Base-by-base conservation (phyloP, 2,113 vertebrate genomes). In the Fulica atra region DNA sequence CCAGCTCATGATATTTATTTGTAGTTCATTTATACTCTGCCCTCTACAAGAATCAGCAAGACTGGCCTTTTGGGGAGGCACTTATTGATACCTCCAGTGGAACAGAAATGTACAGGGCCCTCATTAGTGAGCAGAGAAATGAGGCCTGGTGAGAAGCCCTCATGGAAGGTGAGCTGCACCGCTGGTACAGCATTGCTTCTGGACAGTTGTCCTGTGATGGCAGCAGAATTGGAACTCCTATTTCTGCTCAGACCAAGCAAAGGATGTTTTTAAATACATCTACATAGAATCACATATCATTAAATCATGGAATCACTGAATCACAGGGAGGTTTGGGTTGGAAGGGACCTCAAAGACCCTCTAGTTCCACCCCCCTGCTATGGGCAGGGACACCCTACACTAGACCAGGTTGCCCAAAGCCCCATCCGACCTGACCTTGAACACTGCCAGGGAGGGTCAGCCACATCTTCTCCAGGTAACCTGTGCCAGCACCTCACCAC, bases 91-190 rank as follows among this genome's bases (percentile, higher is more conserved):
- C 46, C 68, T 86, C 28, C 74, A 61, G 33, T 42, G 56, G 51
- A 74, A 81, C 35, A 64, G 33, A 28, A 63, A n/a, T 20, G 57
- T 84, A 31, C 33, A 76, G 42, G 12, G 10, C 29, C 28, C 44
- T 71, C 2, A 0, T n/a, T 6, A 54, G 48, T 0, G 0, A 69
- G 36, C 48, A n/a, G 35, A 61, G 60, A 63, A 51, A 84, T 0
- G 2, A 63, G 42, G 50, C 18, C 11, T 1, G 2, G 33, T 35
- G 64, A 57, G 66, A 79, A 73, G 50, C 19, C 40, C 20, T n/a
- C 0, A 1, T 16, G 40, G 42, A 66, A 48, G 17, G 17, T 1
- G 1, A 53, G 61, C 21, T 35, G n/a, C 78, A 31, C 0, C 6
- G 29, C 60, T 81, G 28, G 29, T 17, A 50, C 40, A 25, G 29